Conservation (phyloP, 1,140 invertebrate genomes). For the Brachionus paranguensis region DNA sequence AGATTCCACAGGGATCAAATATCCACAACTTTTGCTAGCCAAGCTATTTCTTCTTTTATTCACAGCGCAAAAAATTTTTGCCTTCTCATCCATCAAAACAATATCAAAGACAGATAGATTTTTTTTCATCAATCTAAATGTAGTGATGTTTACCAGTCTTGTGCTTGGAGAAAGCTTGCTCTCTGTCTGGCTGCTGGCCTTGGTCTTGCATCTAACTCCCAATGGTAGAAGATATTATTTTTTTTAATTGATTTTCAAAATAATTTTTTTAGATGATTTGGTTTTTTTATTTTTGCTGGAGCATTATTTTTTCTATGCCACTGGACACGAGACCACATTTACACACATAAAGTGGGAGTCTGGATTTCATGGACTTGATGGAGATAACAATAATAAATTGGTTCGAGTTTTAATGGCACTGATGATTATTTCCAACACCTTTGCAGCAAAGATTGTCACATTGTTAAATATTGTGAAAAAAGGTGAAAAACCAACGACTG, state of each 20-base stretch:
- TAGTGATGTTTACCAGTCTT: background rate
- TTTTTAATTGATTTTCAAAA: background rate
- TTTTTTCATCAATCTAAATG: background rate
- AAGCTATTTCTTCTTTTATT: background rate
- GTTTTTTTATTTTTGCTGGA: background rate
- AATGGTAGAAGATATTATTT: background rate
- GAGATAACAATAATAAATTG: slow-evolving; percentile 15
- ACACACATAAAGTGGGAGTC: slow-evolving; percentile 32
- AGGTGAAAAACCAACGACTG: background rate
- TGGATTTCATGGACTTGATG: slow-evolving; percentile 32
- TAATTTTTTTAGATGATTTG: background rate
- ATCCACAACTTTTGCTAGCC: background rate
- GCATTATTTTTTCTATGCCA: slow-evolving; percentile 28
- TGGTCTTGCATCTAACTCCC: background rate
- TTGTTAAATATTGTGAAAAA: background rate
- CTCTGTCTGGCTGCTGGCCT: background rate
- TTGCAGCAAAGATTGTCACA: background rate
- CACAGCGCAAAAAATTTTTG: background rate
- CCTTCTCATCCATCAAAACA: background rate
- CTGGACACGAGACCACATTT: slow-evolving; percentile 37
- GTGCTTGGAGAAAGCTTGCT: background rate
- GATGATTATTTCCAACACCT: slow-evolving; percentile 31
- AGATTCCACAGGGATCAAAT: background rate
- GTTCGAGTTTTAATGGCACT: background rate
- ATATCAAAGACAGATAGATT: background rate